Base-by-base conservation (phyloP, 2,113 vertebrate species). In the Perccottus glenii region DNA sequence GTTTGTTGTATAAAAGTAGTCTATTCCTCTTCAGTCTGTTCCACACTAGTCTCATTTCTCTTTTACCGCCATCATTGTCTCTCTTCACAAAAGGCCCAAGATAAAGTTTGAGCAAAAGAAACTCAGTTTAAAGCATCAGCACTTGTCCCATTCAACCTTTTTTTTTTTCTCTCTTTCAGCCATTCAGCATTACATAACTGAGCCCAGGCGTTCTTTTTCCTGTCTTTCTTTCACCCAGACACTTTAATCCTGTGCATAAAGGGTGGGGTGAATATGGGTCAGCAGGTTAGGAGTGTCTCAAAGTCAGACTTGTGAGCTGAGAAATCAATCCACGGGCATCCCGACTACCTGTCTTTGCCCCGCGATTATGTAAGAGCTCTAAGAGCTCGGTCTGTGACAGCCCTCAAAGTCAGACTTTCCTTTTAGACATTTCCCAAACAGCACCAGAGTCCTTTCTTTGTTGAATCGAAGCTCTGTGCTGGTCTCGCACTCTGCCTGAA, bases 261-360 rank as follows among this genome's bases (percentile, higher is more conserved):
- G 79, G 85, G 83, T 70, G 90, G 82, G 82, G 84, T 91, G 87
- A 88, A 94, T 92, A 85, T 90, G 75, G 91, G 93, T 94, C 92
- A 93, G 91, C 90, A 87, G 92, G 92, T 93, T 92, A 93, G 87
- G 70, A 90, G 90, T 88, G 83, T 92, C 89, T 91, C 79, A 82
- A 85, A 86, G 82, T 83, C 89, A 87, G 82, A 88, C 84, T 87
- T 81, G 52, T 75, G 38, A 80, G 63, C 78, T 82, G 74, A 76
- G 66, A 85, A 86, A 91, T 88, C 80, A 85, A 87, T 82, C 84
- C 78, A 75, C 72, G 64, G 78, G 65, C 71, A 60, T 84, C 77
- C 43, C 52, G 77, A 86, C 78, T 85, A 89, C 88, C 89, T 92
- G 88, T 82, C 74, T 83, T 80, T 66, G 64, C 72, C 70, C 66